These are phyloP conservation scores for Donacobius atricapilla DNA, from an alignment of 2,113 vertebrate genomes.

Conservation along the genomic window DNA sequence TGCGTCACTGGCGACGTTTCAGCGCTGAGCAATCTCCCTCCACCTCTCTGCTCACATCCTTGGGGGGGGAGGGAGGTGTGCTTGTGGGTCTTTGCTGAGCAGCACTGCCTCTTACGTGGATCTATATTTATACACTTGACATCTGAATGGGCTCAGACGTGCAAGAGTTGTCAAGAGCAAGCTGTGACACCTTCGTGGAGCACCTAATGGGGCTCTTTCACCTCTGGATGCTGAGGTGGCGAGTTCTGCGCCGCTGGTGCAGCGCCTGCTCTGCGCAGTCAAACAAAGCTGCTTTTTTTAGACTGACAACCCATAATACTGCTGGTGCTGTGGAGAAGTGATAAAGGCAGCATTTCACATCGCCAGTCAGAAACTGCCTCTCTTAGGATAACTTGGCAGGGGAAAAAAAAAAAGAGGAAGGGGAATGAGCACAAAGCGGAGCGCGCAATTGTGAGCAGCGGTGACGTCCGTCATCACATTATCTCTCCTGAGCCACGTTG, in stretches of 20 bases:
- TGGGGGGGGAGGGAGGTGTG: neutral
- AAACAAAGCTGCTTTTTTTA: constrained; percentile 62
- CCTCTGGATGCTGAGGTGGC: neutral
- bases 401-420: neutral
- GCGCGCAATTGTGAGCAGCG: neutral
- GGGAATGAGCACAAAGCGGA: constrained; percentile 2
- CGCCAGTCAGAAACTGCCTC: constrained; percentile 40
- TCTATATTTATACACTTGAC: constrained; percentile 14
- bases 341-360: constrained; percentile 32
- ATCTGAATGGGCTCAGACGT: neutral
- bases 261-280: neutral
- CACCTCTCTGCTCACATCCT: neutral
- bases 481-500: constrained; percentile 33
- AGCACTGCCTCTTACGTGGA: neutral
- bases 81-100: neutral
- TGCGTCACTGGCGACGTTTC: constrained; percentile 40
- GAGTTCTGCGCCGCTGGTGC: neutral
- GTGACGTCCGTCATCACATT: constrained; percentile 35
- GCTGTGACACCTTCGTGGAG: neutral
- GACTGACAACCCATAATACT: constrained; percentile 23
- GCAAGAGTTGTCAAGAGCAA: neutral
- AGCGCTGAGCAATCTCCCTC: constrained; percentile 52
- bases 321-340: constrained; percentile 13
- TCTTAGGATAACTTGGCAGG: constrained; percentile 48
- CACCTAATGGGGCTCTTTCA: constrained; percentile 1